A percentile compares a stretch with the other conserved stretches of the same genome.
Conservation (phyloP, 2,113 vertebrate species). For the Vanacampus margaritifer region DNA sequence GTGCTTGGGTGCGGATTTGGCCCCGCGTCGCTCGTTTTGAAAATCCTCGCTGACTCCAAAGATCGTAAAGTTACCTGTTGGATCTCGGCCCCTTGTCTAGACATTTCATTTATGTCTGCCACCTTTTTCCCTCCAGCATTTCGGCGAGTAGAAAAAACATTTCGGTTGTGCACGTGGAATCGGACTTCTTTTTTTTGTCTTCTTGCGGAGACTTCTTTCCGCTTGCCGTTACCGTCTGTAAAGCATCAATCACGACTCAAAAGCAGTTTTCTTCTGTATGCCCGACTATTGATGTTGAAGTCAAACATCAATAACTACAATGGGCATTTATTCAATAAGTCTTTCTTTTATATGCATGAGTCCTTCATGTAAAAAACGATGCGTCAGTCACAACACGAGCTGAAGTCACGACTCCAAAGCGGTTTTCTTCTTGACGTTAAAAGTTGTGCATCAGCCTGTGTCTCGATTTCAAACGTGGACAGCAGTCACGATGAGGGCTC, state of each 20-base stretch:
- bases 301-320: not conserved
- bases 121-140: not conserved
- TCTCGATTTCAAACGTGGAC: too few relatives aligned
- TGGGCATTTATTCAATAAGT: not conserved
- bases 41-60: not conserved
- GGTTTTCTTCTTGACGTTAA: too few relatives aligned
- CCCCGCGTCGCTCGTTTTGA: not conserved
- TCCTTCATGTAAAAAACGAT: too few relatives aligned
- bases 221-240: not conserved
- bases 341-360: not conserved
- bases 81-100: not conserved
- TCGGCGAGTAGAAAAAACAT: not conserved
- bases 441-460: too few relatives aligned
- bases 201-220: not conserved
- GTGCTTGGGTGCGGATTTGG: not conserved
- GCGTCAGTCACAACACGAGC: too few relatives aligned
- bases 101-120: constrained; percentile 4
- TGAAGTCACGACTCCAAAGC: too few relatives aligned
- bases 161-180: too few relatives aligned
- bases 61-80: not conserved
- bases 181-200: too few relatives aligned
- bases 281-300: not conserved
- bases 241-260: not conserved
- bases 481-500: too few relatives aligned
- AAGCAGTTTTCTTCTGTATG: not conserved